Base-by-base conservation (phyloP, 1,140 invertebrate genomes). In the Galendromus occidentalis region DNA sequence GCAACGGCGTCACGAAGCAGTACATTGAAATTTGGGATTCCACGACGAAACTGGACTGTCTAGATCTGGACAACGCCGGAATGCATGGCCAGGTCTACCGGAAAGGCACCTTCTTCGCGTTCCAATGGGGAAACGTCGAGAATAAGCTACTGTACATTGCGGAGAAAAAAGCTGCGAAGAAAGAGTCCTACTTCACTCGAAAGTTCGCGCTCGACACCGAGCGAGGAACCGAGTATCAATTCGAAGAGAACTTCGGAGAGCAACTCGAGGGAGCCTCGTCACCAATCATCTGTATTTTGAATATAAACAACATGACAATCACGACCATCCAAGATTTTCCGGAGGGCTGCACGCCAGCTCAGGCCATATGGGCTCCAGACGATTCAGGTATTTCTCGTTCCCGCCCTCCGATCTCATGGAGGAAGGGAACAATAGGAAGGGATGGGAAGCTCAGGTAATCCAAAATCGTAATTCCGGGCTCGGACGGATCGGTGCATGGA, bases 1-100 rank as follows among this genome's bases (percentile, higher is more conserved):
- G 51, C 25, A 25, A 59, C 33, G 25, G 25, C 25, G 51, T 29
- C 25, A 59, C 51, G 14, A 59, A 25, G 22, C 51, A 59, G 22
- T 59, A 59, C 51, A 59, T 59, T 14, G 51, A 59, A 59, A 59
- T 59, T 18, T 59, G 51, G 51, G 51, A 59, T 9, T 17, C 51
- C 22, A 59, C 51, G 1, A 59, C 51, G 25, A 59, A 59, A 22
- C 22, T 59, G 25, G 51, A 59, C 22, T 59, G 51, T 22, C 20
- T 59, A 25, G 51, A 59, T 22, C 51, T 59, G 12, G 51, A 59
- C 25, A 29, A 25, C 14, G 51, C 51, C 14, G 51, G 51, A 9
- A 33, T 59, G 25, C 51, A 59, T 33, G 51, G 51, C 20, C 25
- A 59, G 51, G 51, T 59, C 33, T 33, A 59, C 51, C n/a, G 14